Base-by-base conservation (phyloP, 2,888 invertebrate species). In the Latrodectus elegans region DNA sequence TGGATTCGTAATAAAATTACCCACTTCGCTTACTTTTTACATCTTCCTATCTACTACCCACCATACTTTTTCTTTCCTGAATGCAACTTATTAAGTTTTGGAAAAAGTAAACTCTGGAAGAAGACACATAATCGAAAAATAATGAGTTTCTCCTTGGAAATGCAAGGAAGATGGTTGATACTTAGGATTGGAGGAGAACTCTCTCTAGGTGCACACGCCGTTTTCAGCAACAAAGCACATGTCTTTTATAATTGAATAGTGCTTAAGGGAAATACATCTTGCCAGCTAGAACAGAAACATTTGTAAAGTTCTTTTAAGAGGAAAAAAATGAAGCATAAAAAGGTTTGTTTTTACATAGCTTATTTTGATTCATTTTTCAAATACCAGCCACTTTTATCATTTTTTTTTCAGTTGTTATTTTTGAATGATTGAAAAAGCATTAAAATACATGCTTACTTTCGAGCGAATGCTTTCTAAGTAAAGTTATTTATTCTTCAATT, bases 301-400 rank as follows among this genome's bases (percentile, higher is more conserved):
- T 14, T 15, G 22, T 12, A 15, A n/a, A 60, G n/a, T 60, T 60
- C 60, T 60, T 60, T 12, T 15, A 60, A n/a, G n/a, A 60, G 60
- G 60, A 15, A 60, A 9, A 67, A 73, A 81, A 22, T 12, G 51
- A 75, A 12, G 26, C 6, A 68, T 22, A 80, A 53, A 22, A 52
- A 64, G 64, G 64, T 51, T 80, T 80, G 80, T 80, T 80, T 80
- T 80, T 80, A 67, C 51, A 12, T n/a, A n/a, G 26, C 64, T 10
- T 67, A 38, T 73, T 74, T 82, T 75, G 82, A 82, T 75, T 82
- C 82, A 82, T 82, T 82, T 82, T 82, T 82, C 82, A 82, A 82
- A 74, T 75, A 70, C 51, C 82, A 82, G 82, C 55, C 74, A 70
- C 75, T 75, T 82, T 70, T 55, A 70, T 82, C n/a, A n/a, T n/a